Evolutionary conservation across 1,140 invertebrate species (phyloP).

Genomic region (Macrotrachela quadricornifera): DNA sequence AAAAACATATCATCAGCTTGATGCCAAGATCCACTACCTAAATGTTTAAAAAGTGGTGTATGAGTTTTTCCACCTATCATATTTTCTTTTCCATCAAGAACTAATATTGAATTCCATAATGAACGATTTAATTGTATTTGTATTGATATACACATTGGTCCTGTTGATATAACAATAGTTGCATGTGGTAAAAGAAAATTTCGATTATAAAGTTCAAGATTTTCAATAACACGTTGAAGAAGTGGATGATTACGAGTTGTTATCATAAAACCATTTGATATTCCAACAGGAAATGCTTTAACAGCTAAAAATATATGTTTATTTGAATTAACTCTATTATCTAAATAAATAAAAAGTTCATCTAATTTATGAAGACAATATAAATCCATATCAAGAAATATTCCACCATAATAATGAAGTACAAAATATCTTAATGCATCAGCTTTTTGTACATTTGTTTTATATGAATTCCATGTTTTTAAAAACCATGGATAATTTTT

Average conservation of each 20-base stretch:
- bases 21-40: too few relatives aligned
- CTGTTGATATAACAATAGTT: conserved; percentile 2
- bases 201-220: not conserved
- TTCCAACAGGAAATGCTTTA: not conserved
- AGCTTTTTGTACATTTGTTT: not conserved
- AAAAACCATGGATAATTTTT: conserved; percentile 7
- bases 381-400: conserved; percentile 4
- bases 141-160: not conserved
- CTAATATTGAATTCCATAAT: too few relatives aligned
- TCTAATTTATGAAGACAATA: not conserved
- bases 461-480: not conserved
- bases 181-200: conserved; percentile 1
- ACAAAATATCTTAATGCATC: conserved; percentile 8
- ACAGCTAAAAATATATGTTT: not conserved
- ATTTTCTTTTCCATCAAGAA: too few relatives aligned
- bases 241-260: not conserved
- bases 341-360: not conserved
- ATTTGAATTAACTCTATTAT: too few relatives aligned
- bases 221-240: not conserved
- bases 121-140: too few relatives aligned
- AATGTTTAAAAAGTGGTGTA: too few relatives aligned
- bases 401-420: conserved; percentile 4
- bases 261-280: conserved; percentile 1
- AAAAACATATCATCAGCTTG: too few relatives aligned
- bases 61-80: too few relatives aligned